A percentile compares a stretch with the other conserved stretches of the same genome.
Evolutionary conservation across 2,888 invertebrate genomes (phyloP).

Genomic region (Unio delphinus): DNA sequence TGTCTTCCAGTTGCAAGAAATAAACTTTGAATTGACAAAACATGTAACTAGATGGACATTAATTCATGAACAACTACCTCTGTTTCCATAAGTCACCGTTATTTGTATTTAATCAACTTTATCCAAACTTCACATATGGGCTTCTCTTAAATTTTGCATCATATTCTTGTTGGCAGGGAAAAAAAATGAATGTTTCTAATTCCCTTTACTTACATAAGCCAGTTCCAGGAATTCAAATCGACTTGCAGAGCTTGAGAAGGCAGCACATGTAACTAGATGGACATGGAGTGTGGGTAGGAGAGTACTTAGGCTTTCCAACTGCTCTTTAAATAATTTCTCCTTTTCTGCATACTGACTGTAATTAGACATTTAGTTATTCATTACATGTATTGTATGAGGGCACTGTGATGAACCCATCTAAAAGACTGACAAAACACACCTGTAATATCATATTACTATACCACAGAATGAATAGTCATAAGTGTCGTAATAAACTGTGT

Average conservation of each 20-base stretch:
- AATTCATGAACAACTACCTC: no score
- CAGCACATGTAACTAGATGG: slow-evolving; percentile 81
- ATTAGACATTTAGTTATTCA: background rate
- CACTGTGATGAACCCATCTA: background rate
- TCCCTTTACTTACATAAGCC: slow-evolving; percentile 75
- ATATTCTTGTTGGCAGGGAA: background rate
- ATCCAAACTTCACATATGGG: no score
- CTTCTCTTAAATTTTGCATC: no score
- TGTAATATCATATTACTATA: background rate
- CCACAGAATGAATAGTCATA: no score
- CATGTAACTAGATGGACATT: no score
- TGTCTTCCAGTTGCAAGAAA: no score
- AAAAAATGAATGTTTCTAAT: background rate
- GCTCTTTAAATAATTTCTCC: slow-evolving; percentile 76
- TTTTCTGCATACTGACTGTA: slow-evolving; percentile 73
- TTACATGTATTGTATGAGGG: background rate
- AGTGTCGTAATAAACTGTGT: no score
- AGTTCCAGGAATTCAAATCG: slow-evolving; percentile 83
- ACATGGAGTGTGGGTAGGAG: slow-evolving; percentile 81
- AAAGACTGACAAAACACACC: background rate
- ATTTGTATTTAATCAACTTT: no score
- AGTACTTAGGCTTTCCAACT: slow-evolving; percentile 76
- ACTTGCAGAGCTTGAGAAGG: slow-evolving; percentile 81
- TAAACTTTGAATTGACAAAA: no score
- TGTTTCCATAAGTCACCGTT: no score